These are phyloP conservation scores for Platichthys stellatus DNA, from an alignment of 2,113 vertebrate species.

Conservation along the genomic window DNA sequence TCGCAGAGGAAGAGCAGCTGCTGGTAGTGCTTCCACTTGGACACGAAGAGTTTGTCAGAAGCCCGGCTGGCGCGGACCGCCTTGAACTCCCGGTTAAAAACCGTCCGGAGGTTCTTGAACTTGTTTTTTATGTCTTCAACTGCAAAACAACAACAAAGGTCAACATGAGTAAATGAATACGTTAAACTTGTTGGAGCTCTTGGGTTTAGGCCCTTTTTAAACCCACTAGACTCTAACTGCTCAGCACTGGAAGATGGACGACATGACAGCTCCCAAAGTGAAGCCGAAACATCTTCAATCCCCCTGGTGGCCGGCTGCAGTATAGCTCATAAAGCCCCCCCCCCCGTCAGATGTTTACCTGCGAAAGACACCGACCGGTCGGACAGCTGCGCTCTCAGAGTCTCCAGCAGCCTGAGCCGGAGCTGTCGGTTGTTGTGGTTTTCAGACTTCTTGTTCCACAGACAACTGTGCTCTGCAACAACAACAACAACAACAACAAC, in stretches of 20 bases:
- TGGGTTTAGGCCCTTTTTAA: too few relatives aligned
- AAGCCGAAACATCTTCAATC: too few relatives aligned
- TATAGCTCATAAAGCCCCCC: too few relatives aligned
- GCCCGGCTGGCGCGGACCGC: constrained; percentile 31
- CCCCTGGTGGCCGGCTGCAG: too few relatives aligned
- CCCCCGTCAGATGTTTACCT: constrained; percentile 24
- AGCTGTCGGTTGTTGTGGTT: constrained; percentile 73
- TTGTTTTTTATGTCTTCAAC: constrained; percentile 72
- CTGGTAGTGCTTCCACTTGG: constrained; percentile 74
- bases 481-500: constrained; percentile 10
- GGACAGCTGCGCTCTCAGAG: constrained; percentile 53
- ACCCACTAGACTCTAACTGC: too few relatives aligned
- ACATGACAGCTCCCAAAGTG: too few relatives aligned
- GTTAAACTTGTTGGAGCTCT: too few relatives aligned
- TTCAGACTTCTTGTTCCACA: constrained; percentile 71
- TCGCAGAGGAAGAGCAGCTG: constrained; percentile 69
- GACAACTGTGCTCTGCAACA: constrained; percentile 57
- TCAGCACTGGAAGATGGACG: too few relatives aligned
- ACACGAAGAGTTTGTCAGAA: constrained; percentile 41
- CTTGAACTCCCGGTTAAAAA: constrained; percentile 70
- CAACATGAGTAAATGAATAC: background rate
- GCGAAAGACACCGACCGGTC: constrained; percentile 49
- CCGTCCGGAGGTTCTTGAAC: constrained; percentile 73
- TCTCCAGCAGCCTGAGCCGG: constrained; percentile 57
- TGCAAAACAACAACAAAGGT: constrained; percentile 36